phyloP scores from a whole-genome alignment of 2,888 invertebrate species.

The Drosophila bunnanda region DNA sequence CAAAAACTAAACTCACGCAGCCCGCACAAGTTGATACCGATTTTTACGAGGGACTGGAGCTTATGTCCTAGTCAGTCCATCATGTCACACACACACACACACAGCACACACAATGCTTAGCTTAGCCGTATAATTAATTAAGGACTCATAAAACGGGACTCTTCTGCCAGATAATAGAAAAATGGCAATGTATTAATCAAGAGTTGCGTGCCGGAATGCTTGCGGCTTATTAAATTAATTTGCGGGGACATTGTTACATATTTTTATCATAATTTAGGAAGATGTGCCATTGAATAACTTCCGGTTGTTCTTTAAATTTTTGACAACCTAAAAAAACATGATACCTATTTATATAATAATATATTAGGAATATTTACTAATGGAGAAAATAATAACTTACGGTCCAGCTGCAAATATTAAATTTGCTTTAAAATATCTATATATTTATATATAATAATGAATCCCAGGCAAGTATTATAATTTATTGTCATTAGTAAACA shows the following conservation, averaged over 20 bases:
- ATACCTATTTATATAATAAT: not conserved
- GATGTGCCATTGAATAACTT: not conserved
- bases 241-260: conserved; percentile 18
- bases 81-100: conserved; percentile 36
- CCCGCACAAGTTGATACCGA: conserved; percentile 68
- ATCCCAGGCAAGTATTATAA: no score
- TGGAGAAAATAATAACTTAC: no score
- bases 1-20: conserved; percentile 57
- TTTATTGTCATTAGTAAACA: no score
- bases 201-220: conserved; percentile 30
- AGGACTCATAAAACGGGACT: conserved; percentile 32
- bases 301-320: no score
- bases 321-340: not conserved
- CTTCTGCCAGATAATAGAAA: conserved; percentile 25
- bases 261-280: conserved; percentile 6
- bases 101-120: conserved; percentile 5
- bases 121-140: conserved; percentile 60
- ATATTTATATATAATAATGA: no score
- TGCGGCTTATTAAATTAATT: conserved; percentile 32
- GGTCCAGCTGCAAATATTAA: no score
- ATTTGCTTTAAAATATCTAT: no score
- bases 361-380: no score
- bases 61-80: conserved; percentile 48
- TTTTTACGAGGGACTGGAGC: conserved; percentile 29
- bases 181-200: conserved; percentile 50